Evolutionary conservation across 2,113 vertebrate species (phyloP), one percentile per base, ranked within the genome.

Genomic region (Scophthalmus maximus): DNA sequence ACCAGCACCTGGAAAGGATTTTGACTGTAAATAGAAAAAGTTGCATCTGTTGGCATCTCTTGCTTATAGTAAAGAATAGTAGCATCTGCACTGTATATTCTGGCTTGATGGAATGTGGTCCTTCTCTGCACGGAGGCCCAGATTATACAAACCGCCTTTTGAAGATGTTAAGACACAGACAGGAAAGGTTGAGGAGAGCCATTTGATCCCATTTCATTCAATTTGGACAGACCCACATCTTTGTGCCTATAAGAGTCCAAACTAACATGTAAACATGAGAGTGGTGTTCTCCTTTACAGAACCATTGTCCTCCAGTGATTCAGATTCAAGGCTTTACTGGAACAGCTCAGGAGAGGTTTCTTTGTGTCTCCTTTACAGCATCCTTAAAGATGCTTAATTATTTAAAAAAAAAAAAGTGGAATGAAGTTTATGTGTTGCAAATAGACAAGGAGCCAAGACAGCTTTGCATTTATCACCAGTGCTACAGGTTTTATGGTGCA

Each of bases 371-470:
- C 11, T 63, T 71, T 82, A 80, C 44, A 11, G 44, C 18, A 64
- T 81, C 80, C 50, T 68, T 30, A 58, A 76, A 64, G 88, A 50
- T 20, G 69, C 73, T 73, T 84, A 73, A 78, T 85, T 79, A 70
- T 78, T 84, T 69, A 40, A 75, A 82, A 64, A 46, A 78, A n/a
- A 40, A 46, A 46, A 7, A 73, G 64, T 11, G 44, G 79, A 85
- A 88, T 73, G 56, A 73, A 70, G 42, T 73, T 79, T 86, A 73
- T 61, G 69, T n/a, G 40, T 47, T 14, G 0, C 62, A 25, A n/a
- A 68, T 60, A 70, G 64, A 78, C 32, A 36, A 62, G 17, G 51
- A 52, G 65, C 38, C 22, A 50, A 65, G 34, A 51, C 5, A 8
- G 23, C 36, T 71, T 83, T 71, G 27, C 42, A 70, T 70, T 42